Evolutionary conservation across 2,888 invertebrate genomes (phyloP), one percentile per base, ranked within the genome.

Genomic region (Pheosia tremula): DNA sequence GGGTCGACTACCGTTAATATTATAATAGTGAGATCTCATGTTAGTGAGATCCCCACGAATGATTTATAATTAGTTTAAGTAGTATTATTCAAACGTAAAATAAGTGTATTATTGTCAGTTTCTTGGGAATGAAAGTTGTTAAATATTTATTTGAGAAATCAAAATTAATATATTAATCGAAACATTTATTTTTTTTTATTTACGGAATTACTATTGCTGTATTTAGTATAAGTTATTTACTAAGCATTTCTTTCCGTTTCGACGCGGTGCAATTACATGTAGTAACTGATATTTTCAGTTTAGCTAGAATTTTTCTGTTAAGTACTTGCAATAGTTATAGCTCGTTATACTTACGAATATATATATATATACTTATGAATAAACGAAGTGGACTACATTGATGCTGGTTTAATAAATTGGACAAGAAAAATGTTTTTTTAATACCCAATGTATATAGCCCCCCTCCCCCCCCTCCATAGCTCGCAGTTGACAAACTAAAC

Each of bases 211-310:
- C 57, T 69, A 66, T 63, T 59, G 67, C 60, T 65, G 64, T 66
- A 67, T 71, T 63, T 73, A 75, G 74, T 72, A 66, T 62, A 81
- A 82, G 77, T 80, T 85, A 73, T 76, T 69, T 82, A 68, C 77
- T 83, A 88, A 86, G 89, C 86, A 90, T 89, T 90, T 52, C 89
- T 83, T 74, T 75, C 72, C 82, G 82, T 87, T 86, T 84, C 67
- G 77, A 82, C 77, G 86, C 83, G 91, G 91, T 91, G 92, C 91
- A 91, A 91, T 92, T 90, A 86, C 80, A 69, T 82, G 66, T 85
- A 83, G 80, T 78, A 78, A 79, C 79, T 86, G 84, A 82, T 77
- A 37, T 78, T 10, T 77, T 84, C 79, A 82, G 83, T 81, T 80
- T 81, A 81, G 74, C 79, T 78, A 79, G 79, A 64, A 59, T 69